Conservation (phyloP, 2,113 vertebrate genomes). For the Callorhinus ursinus region DNA sequence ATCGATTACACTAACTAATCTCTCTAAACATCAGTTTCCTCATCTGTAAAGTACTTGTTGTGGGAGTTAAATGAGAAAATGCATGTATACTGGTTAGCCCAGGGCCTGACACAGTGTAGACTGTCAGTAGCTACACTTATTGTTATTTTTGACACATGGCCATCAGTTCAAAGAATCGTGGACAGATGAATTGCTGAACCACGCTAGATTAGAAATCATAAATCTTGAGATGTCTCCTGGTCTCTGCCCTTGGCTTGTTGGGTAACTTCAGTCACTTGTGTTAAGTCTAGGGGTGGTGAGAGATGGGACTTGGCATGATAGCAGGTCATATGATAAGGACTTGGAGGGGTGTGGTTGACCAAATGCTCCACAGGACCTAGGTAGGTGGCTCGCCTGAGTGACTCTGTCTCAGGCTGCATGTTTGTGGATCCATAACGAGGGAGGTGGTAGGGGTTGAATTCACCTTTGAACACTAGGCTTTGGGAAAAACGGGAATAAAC, state of each 20-base stretch:
- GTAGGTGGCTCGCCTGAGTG: not conserved
- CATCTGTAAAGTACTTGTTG: not conserved
- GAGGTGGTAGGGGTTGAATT: not conserved
- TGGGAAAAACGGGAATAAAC: not conserved
- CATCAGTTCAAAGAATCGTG: not conserved
- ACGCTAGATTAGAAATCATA: not conserved
- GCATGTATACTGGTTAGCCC: not conserved
- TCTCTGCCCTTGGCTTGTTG: slow-evolving; percentile 4
- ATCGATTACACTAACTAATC: slow-evolving; percentile 15
- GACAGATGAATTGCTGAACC: not conserved
- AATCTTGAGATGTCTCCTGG: not conserved
- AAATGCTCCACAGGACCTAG: not conserved
- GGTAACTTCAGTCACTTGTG: not conserved
- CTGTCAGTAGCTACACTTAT: not conserved
- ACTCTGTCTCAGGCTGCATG: not conserved
- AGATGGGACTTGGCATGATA: not conserved
- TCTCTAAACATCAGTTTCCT: slow-evolving; percentile 38
- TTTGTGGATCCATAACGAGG: not conserved
- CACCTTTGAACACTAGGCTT: not conserved
- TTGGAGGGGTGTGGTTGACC: not conserved
- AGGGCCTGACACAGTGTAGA: not conserved
- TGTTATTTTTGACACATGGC: not conserved
- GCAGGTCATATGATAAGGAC: not conserved
- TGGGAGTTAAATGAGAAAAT: not conserved
- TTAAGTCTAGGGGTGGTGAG: not conserved